Base-by-base conservation (phyloP, 2,888 invertebrate species). In the Yponomeuta evonymella region DNA sequence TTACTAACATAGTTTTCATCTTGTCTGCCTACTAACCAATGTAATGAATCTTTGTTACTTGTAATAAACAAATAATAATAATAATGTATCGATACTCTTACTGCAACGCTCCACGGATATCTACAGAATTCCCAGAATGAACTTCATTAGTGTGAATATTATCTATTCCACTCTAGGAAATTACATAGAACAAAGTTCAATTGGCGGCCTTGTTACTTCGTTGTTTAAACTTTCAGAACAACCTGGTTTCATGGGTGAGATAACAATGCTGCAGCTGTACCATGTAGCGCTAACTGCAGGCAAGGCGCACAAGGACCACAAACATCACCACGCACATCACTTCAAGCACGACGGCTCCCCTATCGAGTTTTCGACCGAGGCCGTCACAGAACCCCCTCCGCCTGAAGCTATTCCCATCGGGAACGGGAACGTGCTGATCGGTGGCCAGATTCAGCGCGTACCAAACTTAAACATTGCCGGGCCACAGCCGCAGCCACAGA, bases 291-390 rank as follows among this genome's bases (percentile, higher is more conserved):
- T 97, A 72, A 96, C 96, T 2, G 97, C 97, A 2, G 97, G 97
- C 0, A 97, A 97, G 84, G 97, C 97, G 0, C 97, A 97, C 87
- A 95, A 95, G 75, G 96, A 97, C 79, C 97, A 97, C 86, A 97
- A 97, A 80, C 97, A 97, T 80, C 97, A 97, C 81, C 97, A 97
- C 85, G 96, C 94, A 0, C 96, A 96, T 81, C 95, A 95, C 78
- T 96, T 95, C 79, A 95, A 94, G 78, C 96, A 96, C 80, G 95
- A 96, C 74, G 96, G 96, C 0, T 92, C 90, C 23, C 93, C 93
- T 23, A 83, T 95, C 15, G 94, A 94, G 11, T 92, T 94, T 2
- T 86, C 94, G 10, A 92, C 94, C 0, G 94, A 94, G 66, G 90
- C 94, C 0, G 92, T 92, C 0, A 87, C 92, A 0, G 92, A 94